Conservation (phyloP, 2,888 invertebrate genomes). For the Agonopterix subpropinquella region DNA sequence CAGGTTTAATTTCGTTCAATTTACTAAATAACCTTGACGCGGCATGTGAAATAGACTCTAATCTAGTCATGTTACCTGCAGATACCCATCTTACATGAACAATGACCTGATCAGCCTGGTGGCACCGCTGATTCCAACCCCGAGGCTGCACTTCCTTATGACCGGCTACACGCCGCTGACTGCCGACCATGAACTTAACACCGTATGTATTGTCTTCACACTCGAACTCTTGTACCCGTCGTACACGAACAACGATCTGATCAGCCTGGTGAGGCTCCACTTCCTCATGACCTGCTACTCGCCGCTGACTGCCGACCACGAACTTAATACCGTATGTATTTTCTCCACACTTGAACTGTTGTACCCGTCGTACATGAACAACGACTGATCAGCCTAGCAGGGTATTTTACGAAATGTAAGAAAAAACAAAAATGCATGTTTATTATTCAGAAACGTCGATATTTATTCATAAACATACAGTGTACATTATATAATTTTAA, state of each 20-base stretch:
- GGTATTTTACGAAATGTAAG: too few species aligned
- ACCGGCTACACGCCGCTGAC: slow-evolving; percentile 97
- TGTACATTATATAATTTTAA: too few species aligned
- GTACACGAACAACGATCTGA: slow-evolving; percentile 98
- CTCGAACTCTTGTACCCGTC: slow-evolving; percentile 82
- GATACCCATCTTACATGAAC: slow-evolving; percentile 98
- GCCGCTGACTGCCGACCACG: slow-evolving; percentile 93
- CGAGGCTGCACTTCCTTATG: slow-evolving; percentile 98
- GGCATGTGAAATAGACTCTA: too few species aligned
- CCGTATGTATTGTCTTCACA: slow-evolving; percentile 58
- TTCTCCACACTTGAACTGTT: too few species aligned
- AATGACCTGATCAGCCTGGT: slow-evolving; percentile 97
- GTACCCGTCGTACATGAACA: slow-evolving; percentile 99
- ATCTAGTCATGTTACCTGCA: slow-evolving; percentile 23
- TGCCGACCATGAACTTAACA: slow-evolving; percentile 87
- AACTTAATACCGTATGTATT: slow-evolving; percentile 77
- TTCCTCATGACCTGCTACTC: slow-evolving; percentile 99
- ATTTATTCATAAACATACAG: too few species aligned
- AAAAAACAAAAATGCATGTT: too few species aligned
- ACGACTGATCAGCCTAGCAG: slow-evolving; percentile 95
- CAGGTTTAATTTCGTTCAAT: too few species aligned
- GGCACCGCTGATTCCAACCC: slow-evolving; percentile 97
- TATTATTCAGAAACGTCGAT: too few species aligned
- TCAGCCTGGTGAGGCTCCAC: slow-evolving; percentile 95
- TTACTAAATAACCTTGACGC: too few species aligned